Conservation (phyloP, 2,797 vertebrate species). For the Cryptoprocta ferox region DNA sequence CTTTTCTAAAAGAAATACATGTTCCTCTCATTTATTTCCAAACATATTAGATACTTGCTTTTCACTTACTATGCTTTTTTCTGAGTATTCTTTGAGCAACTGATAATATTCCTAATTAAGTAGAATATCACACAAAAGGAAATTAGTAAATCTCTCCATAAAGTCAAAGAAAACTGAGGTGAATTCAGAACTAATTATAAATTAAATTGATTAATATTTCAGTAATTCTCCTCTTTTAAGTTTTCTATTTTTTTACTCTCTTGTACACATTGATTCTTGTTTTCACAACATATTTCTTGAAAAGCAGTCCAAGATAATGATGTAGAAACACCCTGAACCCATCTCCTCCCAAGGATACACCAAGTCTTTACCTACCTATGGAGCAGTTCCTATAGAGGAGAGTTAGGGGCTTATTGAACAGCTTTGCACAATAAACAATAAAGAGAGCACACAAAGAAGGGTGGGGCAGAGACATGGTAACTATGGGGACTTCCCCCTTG, state of each 20-base stretch:
- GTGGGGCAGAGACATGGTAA: not conserved
- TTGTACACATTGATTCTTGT: not conserved
- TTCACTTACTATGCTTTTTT: conserved; percentile 65
- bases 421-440: not conserved
- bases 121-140: conserved; percentile 18
- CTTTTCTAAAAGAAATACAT: conserved; percentile 33
- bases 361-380: not conserved
- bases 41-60: conserved; percentile 45
- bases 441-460: not conserved
- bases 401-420: not conserved
- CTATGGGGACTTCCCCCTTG: not conserved
- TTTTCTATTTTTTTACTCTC: not conserved
- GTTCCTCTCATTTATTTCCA: conserved; percentile 64
- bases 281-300: not conserved
- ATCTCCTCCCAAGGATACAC: not conserved
- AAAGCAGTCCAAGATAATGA: not conserved
- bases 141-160: conserved; percentile 22
- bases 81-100: conserved; percentile 48
- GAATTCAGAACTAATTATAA: conserved; percentile 25
- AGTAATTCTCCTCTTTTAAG: not conserved
- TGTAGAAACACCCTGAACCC: not conserved
- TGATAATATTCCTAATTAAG: conserved; percentile 50
- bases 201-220: conserved; percentile 31
- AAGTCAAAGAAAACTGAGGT: not conserved
- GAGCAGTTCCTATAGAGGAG: not conserved